Evolutionary conservation across 2,797 vertebrate species (phyloP).

Genomic region (Chloroceryle amazona): DNA sequence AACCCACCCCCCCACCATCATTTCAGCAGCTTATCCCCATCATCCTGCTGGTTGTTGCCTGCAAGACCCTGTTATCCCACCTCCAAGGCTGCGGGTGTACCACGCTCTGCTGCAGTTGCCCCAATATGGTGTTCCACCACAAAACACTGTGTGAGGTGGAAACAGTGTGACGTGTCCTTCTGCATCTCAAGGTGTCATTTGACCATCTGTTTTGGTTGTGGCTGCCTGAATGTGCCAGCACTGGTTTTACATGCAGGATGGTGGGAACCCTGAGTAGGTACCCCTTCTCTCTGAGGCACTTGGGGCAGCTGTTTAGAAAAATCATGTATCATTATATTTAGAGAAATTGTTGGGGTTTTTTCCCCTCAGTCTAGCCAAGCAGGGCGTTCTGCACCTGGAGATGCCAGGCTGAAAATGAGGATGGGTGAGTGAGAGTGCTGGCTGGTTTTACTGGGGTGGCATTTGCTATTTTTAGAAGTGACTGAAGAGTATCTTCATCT

Average conservation of each 20-base stretch:
- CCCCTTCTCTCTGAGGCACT: background rate
- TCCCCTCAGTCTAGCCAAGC: background rate
- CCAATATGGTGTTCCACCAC: accelerated
- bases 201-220: accelerated
- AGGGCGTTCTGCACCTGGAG: background rate
- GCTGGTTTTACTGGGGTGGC: background rate
- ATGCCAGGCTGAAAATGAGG: background rate
- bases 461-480: background rate
- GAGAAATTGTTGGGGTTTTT: background rate
- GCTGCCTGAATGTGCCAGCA: background rate
- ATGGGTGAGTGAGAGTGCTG: background rate
- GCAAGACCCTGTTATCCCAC: background rate
- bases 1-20: accelerated
- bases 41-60: background rate
- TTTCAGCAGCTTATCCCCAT: background rate
- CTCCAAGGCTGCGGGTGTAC: accelerated
- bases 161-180: accelerated
- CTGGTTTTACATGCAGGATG: background rate
- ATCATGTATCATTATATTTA: accelerated
- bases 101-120: background rate
- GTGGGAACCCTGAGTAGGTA: background rate
- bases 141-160: background rate
- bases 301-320: background rate
- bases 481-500: background rate
- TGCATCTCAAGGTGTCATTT: background rate